These are phyloP conservation scores for Mohoua ochrocephala DNA, from an alignment of 2,113 vertebrate species.

Conservation along the genomic window DNA sequence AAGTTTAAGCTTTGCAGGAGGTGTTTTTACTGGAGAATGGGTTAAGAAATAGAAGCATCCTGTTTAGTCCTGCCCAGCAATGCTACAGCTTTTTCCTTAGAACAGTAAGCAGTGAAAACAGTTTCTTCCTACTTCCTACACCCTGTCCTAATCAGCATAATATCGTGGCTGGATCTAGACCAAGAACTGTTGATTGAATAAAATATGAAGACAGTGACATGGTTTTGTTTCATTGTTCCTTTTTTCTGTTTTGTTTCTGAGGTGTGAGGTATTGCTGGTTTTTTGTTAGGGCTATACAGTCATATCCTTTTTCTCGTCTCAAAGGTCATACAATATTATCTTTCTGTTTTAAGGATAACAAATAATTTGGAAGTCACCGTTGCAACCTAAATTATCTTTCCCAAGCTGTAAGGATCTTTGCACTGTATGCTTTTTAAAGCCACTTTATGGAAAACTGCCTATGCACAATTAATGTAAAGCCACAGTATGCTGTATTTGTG, in stretches of 20 bases:
- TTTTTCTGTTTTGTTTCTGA: not conserved
- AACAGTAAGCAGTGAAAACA: not conserved
- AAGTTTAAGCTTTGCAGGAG: not conserved
- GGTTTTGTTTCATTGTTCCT: not conserved
- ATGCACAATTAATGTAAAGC: not conserved
- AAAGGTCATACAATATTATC: not conserved
- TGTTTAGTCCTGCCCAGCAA: not conserved
- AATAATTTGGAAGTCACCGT: not conserved
- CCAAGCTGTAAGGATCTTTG: not conserved
- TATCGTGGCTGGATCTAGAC: not conserved
- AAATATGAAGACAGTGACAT: not conserved
- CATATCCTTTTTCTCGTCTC: not conserved
- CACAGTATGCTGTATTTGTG: not conserved
- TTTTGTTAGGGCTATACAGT: not conserved
- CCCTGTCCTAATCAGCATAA: not conserved
- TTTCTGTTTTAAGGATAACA: not conserved
- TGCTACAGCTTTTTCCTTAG: not conserved
- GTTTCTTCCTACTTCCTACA: constrained; percentile 5
- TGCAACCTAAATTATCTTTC: not conserved
- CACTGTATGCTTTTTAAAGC: not conserved
- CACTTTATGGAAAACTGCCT: not conserved
- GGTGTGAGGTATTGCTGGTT: not conserved
- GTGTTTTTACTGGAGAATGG: not conserved
- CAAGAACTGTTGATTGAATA: not conserved
- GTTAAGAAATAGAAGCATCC: not conserved